Evolutionary conservation across 2,113 vertebrate species (phyloP), one percentile per base, ranked within the genome.

Genomic region (Anser brachyrhynchus): DNA sequence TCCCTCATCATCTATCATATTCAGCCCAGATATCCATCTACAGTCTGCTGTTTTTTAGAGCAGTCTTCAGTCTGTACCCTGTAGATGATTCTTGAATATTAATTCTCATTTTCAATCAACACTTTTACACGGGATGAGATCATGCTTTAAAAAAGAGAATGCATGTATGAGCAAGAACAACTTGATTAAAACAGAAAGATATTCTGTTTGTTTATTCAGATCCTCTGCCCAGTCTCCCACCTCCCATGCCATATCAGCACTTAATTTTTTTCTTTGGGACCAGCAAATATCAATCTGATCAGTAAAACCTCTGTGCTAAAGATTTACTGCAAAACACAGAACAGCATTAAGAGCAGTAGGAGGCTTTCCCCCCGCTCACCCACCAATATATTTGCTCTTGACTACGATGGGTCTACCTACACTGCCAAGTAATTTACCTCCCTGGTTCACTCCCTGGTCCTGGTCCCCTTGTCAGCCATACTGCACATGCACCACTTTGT

Each of bases 81-180:
- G 41, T 89, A 87, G 49, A 72, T 31, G 16, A 72, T 52, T 85
- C 87, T 79, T 87, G 35, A 17, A 52, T 64, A 85, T 51, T 84
- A 93, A 82, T 65, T 82, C 66, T 19, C 46, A 41, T 77, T 96
- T 92, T 96, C 92, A 79, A 73, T 93, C 95, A 95, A 87, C 90
- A 92, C 78, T 92, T 89, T 57, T 49, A 61, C 44, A 65, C 10
- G 66, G 49, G 35, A 89, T 96, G 87, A 97, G 58, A 82, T 95
- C 4, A 95, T 62, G 57, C 61, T 94, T 89, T 79, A 22, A 84
- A 84, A 81, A 78, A 69, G 54, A 94, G 22, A 87, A 25, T 92
- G 61, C 89, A 54, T 76, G 93, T 77, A 72, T 9, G 35, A 95
- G 78, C 95, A 95, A 92, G 89, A 93, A 23, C 66, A 95, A 70